Evolutionary conservation across 2,797 vertebrate genomes (phyloP).

Genomic region (Smutsia temminckii): DNA sequence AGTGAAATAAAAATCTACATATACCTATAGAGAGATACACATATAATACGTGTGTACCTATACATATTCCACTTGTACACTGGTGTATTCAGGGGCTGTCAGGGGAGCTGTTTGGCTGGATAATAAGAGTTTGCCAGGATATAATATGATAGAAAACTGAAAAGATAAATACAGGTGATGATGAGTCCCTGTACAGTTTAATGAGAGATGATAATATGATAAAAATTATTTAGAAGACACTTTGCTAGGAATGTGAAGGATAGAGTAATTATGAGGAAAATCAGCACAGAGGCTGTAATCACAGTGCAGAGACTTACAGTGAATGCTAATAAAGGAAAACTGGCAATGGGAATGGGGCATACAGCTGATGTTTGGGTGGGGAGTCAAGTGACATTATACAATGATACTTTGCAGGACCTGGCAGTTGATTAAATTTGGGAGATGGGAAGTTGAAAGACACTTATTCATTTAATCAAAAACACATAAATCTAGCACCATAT

Average conservation of each 20-base stretch:
- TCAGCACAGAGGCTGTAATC: neutral
- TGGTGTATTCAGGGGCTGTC: neutral
- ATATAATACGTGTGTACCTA: neutral
- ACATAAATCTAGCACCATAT: neutral
- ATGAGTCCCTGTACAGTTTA: neutral
- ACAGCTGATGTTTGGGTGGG: neutral
- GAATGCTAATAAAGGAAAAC: neutral
- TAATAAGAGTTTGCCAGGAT: neutral
- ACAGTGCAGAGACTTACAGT: neutral
- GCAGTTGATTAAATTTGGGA: neutral
- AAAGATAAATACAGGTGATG: neutral
- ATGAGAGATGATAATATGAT: neutral
- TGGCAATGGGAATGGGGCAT: neutral
- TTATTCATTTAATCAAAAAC: neutral
- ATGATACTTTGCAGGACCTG: neutral
- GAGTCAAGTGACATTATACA: neutral
- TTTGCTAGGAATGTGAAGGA: neutral
- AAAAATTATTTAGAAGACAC: neutral
- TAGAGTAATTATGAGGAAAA: neutral
- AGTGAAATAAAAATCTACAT: neutral
- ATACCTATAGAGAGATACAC: no score
- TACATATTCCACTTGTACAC: neutral
- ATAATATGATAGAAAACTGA: neutral
- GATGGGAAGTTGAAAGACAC: neutral
- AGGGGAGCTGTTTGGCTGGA: neutral